Conservation (phyloP, 2,113 vertebrate species). For the Hippoglossus stenolepis region DNA sequence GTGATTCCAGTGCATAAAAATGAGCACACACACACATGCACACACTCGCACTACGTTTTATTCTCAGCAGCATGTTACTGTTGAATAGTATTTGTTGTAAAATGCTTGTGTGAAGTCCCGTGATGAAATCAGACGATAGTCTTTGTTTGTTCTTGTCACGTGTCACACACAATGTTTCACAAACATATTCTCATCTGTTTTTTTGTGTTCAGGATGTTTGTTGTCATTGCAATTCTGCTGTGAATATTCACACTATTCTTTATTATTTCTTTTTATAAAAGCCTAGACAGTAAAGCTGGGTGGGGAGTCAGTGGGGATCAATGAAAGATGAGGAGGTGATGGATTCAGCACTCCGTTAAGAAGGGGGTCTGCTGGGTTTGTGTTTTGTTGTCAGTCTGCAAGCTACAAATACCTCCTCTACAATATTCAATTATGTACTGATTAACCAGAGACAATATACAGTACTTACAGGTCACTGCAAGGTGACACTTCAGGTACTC, state of each 20-base stretch:
- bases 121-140: slow-evolving; percentile 18
- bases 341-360: no score
- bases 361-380: no score
- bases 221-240: not conserved
- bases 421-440: not conserved
- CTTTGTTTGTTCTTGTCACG: slow-evolving; percentile 29
- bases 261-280: no score
- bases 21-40: slow-evolving; percentile 8
- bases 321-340: not conserved
- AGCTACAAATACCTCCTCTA: slow-evolving; percentile 4
- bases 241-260: no score
- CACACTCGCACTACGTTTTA: not conserved
- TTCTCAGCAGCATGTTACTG: not conserved
- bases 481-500: not conserved
- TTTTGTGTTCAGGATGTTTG: not conserved
- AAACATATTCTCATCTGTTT: not conserved
- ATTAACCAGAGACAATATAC: not conserved
- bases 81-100: slow-evolving; percentile 9
- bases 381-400: slow-evolving; percentile 4
- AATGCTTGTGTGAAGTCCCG: not conserved
- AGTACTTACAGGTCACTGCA: not conserved
- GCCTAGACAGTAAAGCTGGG: no score
- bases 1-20: slow-evolving; percentile 36
- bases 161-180: not conserved
- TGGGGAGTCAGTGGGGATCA: not conserved